These are phyloP conservation scores for Mesocricetus auratus DNA, from an alignment of 2,113 vertebrate genomes.

Conservation along the genomic window DNA sequence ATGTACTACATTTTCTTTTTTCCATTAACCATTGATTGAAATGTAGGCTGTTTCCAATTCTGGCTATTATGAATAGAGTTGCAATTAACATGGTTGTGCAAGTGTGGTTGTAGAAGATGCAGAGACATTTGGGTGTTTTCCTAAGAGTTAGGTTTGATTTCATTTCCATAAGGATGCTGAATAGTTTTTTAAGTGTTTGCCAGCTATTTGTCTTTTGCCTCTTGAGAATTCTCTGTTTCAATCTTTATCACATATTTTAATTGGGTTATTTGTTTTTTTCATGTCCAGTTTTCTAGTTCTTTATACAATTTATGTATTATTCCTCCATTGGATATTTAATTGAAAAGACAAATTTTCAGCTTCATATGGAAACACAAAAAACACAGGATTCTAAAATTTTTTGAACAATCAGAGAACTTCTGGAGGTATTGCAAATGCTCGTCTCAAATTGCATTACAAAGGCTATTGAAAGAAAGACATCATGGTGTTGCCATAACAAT, in stretches of 20 bases:
- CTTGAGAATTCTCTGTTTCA: neutral
- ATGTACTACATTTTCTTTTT: neutral
- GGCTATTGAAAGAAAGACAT: neutral
- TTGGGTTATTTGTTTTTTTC: neutral
- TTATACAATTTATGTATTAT: neutral
- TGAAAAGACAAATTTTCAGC: neutral
- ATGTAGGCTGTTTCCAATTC: neutral
- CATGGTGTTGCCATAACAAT: neutral
- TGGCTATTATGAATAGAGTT: neutral
- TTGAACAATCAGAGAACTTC: neutral
- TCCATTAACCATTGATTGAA: neutral
- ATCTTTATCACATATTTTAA: neutral
- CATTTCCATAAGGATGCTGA: neutral
- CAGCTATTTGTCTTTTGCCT: neutral
- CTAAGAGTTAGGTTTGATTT: neutral
- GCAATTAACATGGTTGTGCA: neutral
- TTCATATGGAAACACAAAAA: neutral
- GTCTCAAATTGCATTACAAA: neutral
- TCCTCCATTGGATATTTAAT: neutral
- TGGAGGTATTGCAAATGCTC: neutral
- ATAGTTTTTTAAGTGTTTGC: neutral
- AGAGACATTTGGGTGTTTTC: neutral
- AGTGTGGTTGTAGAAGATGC: neutral
- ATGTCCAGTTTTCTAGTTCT: neutral
- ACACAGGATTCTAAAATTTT: neutral